Conservation (phyloP, 1,140 invertebrate species). For the Drosophila parvula region DNA sequence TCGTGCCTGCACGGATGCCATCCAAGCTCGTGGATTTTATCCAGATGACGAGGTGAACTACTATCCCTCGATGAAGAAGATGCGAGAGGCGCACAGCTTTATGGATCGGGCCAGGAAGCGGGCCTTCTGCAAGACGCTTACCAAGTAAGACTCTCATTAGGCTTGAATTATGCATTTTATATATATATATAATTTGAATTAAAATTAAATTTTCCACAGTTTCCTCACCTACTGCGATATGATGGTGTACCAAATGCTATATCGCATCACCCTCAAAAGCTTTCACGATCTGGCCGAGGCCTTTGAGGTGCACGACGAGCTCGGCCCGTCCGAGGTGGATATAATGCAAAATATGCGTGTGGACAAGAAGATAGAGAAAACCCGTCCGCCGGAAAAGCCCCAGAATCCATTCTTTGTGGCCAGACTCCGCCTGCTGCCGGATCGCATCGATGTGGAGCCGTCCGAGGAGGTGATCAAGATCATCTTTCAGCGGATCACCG, state of each 20-base stretch:
- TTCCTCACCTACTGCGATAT: conserved; percentile 70
- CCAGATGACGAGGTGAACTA: conserved; percentile 87
- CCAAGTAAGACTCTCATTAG: conserved; percentile 85
- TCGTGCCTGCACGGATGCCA: conserved; percentile 89
- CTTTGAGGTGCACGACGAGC: conserved; percentile 59
- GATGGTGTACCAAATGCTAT: conserved; percentile 70
- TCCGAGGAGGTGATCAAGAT: conserved; percentile 76
- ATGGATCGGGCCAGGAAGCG: conserved; percentile 92
- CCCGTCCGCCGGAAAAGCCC: conserved; percentile 57
- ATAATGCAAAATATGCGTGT: conserved; percentile 45
- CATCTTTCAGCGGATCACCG: conserved; percentile 77
- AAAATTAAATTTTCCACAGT: conserved; percentile 17
- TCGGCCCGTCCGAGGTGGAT: conserved; percentile 60
- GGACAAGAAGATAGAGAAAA: conserved; percentile 53
- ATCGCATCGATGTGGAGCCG: conserved; percentile 84
- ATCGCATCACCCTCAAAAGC: conserved; percentile 65
- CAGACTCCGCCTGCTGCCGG: conserved; percentile 70
- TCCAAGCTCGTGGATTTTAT: conserved; percentile 90
- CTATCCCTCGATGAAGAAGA: conserved; percentile 85
- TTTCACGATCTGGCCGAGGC: conserved; percentile 59
- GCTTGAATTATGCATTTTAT: not conserved
- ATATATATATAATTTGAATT: not conserved
- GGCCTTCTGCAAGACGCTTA: conserved; percentile 89
- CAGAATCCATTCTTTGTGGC: conserved; percentile 79
- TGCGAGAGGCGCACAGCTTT: conserved; percentile 89